Percentiles rank a stretch among this genome's conserved stretches.
Conservation (phyloP, 2,888 invertebrate species). For the Stictocephala bisonia region DNA sequence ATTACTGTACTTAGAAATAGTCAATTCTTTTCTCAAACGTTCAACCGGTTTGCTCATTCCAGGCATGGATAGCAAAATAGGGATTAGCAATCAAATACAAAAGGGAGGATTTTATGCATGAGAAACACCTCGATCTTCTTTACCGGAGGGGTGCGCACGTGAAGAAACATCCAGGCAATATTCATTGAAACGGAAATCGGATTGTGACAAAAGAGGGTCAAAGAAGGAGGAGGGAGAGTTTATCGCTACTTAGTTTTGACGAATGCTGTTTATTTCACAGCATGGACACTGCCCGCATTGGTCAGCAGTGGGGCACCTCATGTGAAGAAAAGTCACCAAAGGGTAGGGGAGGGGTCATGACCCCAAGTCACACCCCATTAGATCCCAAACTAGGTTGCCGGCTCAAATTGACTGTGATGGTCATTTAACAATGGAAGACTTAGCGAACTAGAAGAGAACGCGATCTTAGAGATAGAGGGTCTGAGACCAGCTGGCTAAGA, state of each 20-base stretch:
- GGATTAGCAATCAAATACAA: not conserved
- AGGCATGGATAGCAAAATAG: no score
- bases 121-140: conserved; percentile 26
- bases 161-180: not conserved
- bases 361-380: not conserved
- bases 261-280: no score
- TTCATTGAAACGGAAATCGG: not conserved
- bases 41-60: no score
- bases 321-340: conserved; percentile 21
- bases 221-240: not conserved
- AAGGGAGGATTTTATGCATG: conserved; percentile 1
- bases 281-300: conserved; percentile 15
- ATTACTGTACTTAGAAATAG: no score
- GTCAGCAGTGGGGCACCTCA: conserved; percentile 8
- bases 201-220: conserved; percentile 4
- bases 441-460: not conserved
- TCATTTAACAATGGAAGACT: not conserved
- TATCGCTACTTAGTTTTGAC: no score
- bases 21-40: no score
- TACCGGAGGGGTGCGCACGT: no score
- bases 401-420: conserved; percentile 2
- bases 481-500: no score
- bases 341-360: conserved; percentile 14
- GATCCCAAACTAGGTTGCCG: conserved; percentile 9
- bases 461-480: no score